phyloP scores from a whole-genome alignment of 2,797 vertebrate genomes.

The Odontamblyopus rebecca region DNA sequence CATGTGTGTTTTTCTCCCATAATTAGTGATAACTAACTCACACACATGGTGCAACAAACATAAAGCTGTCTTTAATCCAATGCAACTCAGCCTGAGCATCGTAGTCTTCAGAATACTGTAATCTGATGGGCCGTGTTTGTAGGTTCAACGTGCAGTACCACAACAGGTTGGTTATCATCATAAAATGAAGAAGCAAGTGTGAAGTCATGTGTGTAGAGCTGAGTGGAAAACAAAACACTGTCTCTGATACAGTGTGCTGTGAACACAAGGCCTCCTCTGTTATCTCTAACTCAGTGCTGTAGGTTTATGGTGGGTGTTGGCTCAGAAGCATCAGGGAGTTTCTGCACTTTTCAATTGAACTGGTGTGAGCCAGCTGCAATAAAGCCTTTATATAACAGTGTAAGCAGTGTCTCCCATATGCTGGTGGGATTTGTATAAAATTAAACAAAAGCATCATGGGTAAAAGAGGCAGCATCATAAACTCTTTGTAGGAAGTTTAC shows the following conservation, averaged over 20 bases:
- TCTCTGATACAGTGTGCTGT: conserved; percentile 1
- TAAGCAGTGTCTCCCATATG: conserved; percentile 4
- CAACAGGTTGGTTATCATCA: background rate
- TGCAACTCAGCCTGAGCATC: no score
- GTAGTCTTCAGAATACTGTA: no score
- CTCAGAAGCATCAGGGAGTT: conserved; percentile 3
- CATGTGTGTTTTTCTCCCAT: no score
- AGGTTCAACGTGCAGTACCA: background rate
- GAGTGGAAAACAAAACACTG: background rate
- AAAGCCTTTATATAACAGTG: conserved; percentile 5
- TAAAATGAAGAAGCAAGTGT: background rate
- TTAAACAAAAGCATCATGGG: background rate
- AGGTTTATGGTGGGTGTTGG: conserved; percentile 9
- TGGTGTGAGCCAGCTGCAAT: conserved; percentile 1
- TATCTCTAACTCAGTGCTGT: background rate
- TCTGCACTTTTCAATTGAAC: conserved; percentile 1
- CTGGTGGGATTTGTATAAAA: background rate
- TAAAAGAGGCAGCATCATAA: background rate
- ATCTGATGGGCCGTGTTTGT: background rate
- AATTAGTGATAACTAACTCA: no score
- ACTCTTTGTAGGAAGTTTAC: background rate
- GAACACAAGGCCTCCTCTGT: conserved; percentile 4
- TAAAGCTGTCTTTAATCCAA: no score
- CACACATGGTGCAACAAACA: no score
- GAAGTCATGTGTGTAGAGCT: background rate